A percentile compares a stretch with the other conserved stretches of the same genome.
These are phyloP conservation scores for Morone chrysops DNA, from an alignment of 2,113 vertebrate genomes.

Conservation along the genomic window DNA sequence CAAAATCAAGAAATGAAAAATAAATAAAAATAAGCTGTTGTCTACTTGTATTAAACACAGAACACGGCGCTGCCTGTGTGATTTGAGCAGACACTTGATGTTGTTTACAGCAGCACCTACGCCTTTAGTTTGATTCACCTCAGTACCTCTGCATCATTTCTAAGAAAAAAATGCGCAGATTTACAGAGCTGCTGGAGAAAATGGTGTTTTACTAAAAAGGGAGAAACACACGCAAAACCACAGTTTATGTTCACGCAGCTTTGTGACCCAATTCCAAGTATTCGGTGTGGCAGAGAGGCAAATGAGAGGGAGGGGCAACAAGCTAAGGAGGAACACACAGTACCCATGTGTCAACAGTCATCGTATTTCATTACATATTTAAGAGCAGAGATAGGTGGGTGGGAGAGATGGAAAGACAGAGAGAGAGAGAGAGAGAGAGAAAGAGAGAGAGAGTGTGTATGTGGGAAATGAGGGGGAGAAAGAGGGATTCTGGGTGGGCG, in stretches of 20 bases:
- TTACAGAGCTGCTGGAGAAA: slow-evolving; percentile 38
- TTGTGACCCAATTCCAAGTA: slow-evolving; percentile 69
- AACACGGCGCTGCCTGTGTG: slow-evolving; percentile 17
- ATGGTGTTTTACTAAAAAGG: slow-evolving; percentile 26
- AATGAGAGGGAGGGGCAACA: slow-evolving; percentile 52
- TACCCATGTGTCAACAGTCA: slow-evolving; percentile 70
- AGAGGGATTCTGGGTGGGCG: slow-evolving; percentile 48
- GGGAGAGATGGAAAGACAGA: slow-evolving; percentile 34
- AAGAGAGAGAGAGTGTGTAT: background rate
- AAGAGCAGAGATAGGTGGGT: slow-evolving; percentile 58
- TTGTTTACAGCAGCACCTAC: slow-evolving; percentile 58
- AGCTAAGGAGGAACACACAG: slow-evolving; percentile 48
- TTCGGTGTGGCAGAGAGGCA: slow-evolving; percentile 44
- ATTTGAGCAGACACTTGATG: slow-evolving; percentile 46
- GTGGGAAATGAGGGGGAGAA: slow-evolving; percentile 1
- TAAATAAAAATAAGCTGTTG: slow-evolving; percentile 62
- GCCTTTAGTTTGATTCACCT: slow-evolving; percentile 28
- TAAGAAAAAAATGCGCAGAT: slow-evolving; percentile 38
- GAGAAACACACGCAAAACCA: slow-evolving; percentile 32
- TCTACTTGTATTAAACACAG: slow-evolving; percentile 44
- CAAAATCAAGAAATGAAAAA: slow-evolving; percentile 68
- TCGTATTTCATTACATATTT: slow-evolving; percentile 74
- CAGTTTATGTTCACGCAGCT: slow-evolving; percentile 55
- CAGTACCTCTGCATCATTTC: slow-evolving; percentile 5
- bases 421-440: no score